A percentile compares a stretch with the other conserved stretches of the same genome.
Evolutionary conservation across 1,140 invertebrate genomes (phyloP).

Genomic region (Meloidogyne exigua): DNA sequence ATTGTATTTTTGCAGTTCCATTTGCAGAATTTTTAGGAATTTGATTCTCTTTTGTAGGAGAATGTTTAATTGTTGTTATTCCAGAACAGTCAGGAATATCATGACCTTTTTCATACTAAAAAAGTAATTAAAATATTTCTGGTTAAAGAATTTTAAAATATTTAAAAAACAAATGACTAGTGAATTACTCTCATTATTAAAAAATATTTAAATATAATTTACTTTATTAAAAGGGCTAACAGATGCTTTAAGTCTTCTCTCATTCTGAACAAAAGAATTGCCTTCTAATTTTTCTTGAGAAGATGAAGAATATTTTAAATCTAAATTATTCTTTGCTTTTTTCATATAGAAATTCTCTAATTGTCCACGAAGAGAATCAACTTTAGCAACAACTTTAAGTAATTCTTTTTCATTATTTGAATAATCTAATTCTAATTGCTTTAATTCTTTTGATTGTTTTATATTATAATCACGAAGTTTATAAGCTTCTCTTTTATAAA

Average conservation of each 20-base stretch:
- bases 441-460: conserved; percentile 19
- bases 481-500: conserved; percentile 28
- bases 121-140: background rate
- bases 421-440: conserved; percentile 29
- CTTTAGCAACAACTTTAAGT: conserved; percentile 44
- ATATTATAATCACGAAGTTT: conserved; percentile 27
- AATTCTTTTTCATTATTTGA: conserved; percentile 23
- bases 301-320: background rate
- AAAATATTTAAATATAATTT: background rate
- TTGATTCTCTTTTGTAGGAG: background rate
- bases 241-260: conserved; percentile 42
- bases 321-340: background rate
- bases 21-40: background rate
- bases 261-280: background rate
- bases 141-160: too few relatives aligned
- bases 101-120: background rate
- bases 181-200: too few relatives aligned
- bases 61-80: background rate
- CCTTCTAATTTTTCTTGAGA: background rate
- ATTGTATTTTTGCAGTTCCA: conserved; percentile 1
- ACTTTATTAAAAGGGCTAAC: conserved; percentile 48
- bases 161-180: too few relatives aligned
- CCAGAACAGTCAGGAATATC: background rate
- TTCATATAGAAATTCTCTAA: background rate
- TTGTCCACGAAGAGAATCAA: conserved; percentile 20